Base-by-base conservation (phyloP, 2,113 vertebrate species). In the Hemicordylus capensis region DNA sequence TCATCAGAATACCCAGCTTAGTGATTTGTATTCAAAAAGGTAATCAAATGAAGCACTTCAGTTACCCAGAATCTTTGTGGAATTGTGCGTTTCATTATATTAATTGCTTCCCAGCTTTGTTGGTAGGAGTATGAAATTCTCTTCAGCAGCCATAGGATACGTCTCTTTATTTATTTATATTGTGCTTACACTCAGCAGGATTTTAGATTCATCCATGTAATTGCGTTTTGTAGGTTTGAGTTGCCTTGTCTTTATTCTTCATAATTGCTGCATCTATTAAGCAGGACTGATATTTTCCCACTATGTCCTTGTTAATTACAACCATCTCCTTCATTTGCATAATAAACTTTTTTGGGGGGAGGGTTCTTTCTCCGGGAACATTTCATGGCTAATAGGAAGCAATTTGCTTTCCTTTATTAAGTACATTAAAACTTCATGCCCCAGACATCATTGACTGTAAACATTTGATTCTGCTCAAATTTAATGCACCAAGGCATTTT, bases 381-480 rank as follows among this genome's bases (percentile, higher is more conserved):
- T 96, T 96, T 96, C 93, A 95, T 89, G 94, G 88, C 91, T 96
- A 96, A 96, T 94, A 95, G 95, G 93, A 96, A 96, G 94, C 94
- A 96, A 96, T 96, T 96, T 96, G 95, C 94, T 96, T 95, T 95
- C 91, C 94, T 95, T 96, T 96, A 95, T 96, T 96, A 96, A 96
- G 94, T 93, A 88, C 95, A 95, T 96, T 96, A 96, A 97, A 96
- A 96, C 96, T 94, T 94, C 95, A 95, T 95, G 95, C 94, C 95
- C 93, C 81, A 94, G 95, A 95, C 94, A 96, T 96, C 94, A 91
- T 44, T 91, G 94, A 96, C 76, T 93, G 96, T 95, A 96, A 96
- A 95, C 95, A 96, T 96, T 96, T 96, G 95, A 96, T 96, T 95
- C 94, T 94, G 93, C 93, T 97, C 93, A 96, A 95, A 96, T 96